phyloP scores from a whole-genome alignment of 2,113 vertebrate species.

The Ailuropoda melanoleuca region DNA sequence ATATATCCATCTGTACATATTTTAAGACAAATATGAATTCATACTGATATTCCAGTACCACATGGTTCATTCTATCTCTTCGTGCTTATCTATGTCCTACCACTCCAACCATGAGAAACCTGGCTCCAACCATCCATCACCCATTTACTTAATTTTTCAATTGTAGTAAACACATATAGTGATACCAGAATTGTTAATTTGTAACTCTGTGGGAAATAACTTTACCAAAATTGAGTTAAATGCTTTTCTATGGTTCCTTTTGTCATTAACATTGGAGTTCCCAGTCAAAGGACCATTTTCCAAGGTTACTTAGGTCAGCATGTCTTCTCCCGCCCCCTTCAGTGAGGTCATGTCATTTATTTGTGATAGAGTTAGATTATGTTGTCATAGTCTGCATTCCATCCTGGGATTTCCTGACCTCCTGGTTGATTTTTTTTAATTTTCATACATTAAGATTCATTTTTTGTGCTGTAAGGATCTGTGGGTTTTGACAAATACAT shows the following conservation, averaged over 20 bases:
- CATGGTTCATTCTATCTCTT: not conserved
- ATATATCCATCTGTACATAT: not conserved
- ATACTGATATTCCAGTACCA: not conserved
- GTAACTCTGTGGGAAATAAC: not conserved
- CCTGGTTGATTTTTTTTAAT: not conserved
- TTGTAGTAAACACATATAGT: not conserved
- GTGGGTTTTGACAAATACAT: not conserved
- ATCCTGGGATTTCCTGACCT: not conserved
- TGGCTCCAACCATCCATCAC: not conserved
- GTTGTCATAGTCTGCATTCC: not conserved
- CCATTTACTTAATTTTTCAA: not conserved
- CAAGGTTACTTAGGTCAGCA: not conserved
- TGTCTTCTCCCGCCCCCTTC: not conserved
- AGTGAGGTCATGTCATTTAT: not conserved
- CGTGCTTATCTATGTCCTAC: not conserved
- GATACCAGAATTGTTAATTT: not conserved
- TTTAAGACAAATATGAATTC: slow-evolving; percentile 18
- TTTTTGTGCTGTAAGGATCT: not conserved
- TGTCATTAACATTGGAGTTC: not conserved
- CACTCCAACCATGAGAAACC: not conserved
- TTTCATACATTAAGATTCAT: not conserved
- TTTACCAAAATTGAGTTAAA: not conserved
- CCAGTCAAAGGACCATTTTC: not conserved
- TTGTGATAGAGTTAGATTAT: not conserved
- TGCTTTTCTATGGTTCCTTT: not conserved